Evolutionary conservation across 1,140 invertebrate genomes (phyloP).

Genomic region (Nasonia vitripennis): DNA sequence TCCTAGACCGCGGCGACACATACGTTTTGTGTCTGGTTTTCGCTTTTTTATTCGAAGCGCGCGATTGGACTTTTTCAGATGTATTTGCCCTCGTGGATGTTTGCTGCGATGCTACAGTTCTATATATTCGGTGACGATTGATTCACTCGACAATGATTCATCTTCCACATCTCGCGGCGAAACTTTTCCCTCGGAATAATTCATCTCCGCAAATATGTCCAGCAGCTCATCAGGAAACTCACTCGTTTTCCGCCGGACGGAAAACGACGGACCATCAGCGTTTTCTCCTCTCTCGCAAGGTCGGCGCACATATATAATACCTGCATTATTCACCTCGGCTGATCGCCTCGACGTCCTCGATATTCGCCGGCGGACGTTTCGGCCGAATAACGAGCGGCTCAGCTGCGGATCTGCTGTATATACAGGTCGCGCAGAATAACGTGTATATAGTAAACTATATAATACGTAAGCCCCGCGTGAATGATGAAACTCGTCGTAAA

Average conservation of each 20-base stretch:
- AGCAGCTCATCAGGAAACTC: too few species aligned
- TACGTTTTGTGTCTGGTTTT: not conserved
- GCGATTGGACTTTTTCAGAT: too few species aligned
- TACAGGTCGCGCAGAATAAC: not conserved
- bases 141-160: too few species aligned
- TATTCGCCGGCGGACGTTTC: not conserved
- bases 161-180: too few species aligned
- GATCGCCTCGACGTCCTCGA: not conserved
- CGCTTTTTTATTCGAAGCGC: not conserved
- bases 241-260: too few species aligned
- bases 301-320: not conserved
- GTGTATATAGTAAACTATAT: not conserved
- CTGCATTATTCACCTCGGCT: not conserved
- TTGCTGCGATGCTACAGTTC: too few species aligned
- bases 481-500: conserved; percentile 13
- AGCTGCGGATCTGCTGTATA: not conserved
- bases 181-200: too few species aligned
- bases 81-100: too few species aligned
- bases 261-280: too few species aligned
- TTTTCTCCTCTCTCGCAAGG: not conserved
- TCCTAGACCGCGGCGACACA: not conserved
- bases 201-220: too few species aligned
- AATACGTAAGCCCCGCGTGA: not conserved
- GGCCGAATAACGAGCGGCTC: conserved; percentile 13
- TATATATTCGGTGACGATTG: too few species aligned